phyloP scores from a whole-genome alignment of 2,113 vertebrate species.

The Plectropomus leopardus region DNA sequence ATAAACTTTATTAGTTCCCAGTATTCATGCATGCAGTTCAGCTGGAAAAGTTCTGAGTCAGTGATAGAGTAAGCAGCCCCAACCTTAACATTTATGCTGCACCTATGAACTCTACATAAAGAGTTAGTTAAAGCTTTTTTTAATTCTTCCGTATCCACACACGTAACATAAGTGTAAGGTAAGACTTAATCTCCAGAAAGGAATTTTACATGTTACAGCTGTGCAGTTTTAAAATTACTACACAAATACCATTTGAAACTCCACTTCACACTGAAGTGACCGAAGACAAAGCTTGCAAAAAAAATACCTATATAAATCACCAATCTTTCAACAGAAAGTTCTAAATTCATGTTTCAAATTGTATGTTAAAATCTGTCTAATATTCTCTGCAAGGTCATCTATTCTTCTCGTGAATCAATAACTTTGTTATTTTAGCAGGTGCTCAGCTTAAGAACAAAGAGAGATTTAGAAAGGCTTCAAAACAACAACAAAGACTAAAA shows the following conservation, averaged over 20 bases:
- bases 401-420: not conserved
- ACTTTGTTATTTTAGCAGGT: not conserved
- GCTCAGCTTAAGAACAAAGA: not conserved
- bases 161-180: not conserved
- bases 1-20: no score
- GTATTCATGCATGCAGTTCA: no score
- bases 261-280: not conserved
- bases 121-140: no score
- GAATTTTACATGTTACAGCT: not conserved
- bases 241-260: not conserved
- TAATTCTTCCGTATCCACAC: not conserved
- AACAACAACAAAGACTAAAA: not conserved
- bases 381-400: not conserved
- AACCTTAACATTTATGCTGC: no score
- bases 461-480: not conserved
- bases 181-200: not conserved
- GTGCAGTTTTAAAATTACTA: not conserved
- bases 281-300: not conserved
- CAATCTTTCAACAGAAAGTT: not conserved
- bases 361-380: not conserved
- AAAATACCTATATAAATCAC: not conserved
- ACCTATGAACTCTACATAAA: no score
- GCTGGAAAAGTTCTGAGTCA: no score
- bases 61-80: no score
- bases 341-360: not conserved